Conservation (phyloP, 2,113 vertebrate species). For the Cochlearius cochlearius region DNA sequence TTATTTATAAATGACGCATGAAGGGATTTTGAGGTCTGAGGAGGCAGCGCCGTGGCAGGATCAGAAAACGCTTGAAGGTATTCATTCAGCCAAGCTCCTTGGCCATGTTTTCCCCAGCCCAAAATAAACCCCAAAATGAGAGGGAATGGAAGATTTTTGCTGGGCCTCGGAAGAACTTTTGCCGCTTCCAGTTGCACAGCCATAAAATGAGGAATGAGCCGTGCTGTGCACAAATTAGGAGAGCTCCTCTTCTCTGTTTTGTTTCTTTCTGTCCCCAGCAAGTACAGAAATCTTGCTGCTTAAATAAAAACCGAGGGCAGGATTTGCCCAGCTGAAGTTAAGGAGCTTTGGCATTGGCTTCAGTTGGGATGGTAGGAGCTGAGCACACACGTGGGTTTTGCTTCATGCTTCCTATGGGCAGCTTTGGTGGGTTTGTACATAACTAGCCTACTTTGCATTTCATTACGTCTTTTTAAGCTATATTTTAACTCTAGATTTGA, state of each 20-base stretch:
- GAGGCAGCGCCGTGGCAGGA: background rate
- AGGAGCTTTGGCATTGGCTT: background rate
- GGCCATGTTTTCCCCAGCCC: background rate
- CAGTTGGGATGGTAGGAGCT: background rate
- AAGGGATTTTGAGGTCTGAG: background rate
- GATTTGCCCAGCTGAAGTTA: background rate
- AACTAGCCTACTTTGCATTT: background rate
- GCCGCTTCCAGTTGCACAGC: background rate
- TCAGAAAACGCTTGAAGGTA: background rate
- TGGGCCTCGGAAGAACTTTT: background rate
- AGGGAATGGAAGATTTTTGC: background rate
- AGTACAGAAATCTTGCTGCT: background rate
- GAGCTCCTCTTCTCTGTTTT: background rate
- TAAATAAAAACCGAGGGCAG: background rate
- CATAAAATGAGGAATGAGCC: background rate
- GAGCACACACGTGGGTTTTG: background rate
- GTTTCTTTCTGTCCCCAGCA: background rate
- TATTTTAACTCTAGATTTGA: background rate
- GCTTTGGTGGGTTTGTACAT: background rate
- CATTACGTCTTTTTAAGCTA: background rate
- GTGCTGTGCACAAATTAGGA: background rate
- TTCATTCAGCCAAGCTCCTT: background rate
- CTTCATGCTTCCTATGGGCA: background rate
- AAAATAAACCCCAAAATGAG: background rate
- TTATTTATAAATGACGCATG: constrained; percentile 13